Percentiles rank a stretch among this genome's conserved stretches.
Evolutionary conservation across 2,888 invertebrate genomes (phyloP).

Genomic region (Folsomia manolachei): DNA sequence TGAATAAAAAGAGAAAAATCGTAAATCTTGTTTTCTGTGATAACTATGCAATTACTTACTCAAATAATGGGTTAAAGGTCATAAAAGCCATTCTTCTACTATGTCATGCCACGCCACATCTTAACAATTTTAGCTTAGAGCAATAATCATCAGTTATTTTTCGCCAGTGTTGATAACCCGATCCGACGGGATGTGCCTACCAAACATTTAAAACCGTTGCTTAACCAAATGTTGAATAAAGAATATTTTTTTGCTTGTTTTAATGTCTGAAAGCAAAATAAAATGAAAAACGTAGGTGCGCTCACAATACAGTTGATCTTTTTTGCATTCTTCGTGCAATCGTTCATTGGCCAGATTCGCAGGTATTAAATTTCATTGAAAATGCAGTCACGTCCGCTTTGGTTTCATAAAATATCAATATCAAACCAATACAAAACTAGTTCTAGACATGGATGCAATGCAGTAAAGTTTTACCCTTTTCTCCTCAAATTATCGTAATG

Average conservation of each 20-base stretch:
- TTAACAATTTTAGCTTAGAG: too few relatives aligned
- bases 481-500: too few relatives aligned
- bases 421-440: too few relatives aligned
- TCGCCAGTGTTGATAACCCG: conserved; percentile 3
- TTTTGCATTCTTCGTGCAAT: too few relatives aligned
- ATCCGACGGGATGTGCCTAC: conserved; percentile 9
- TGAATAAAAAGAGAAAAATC: conserved; percentile 6
- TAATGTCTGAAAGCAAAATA: not conserved
- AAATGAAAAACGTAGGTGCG: not conserved
- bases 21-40: not conserved
- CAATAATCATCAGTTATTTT: too few relatives aligned
- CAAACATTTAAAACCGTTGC: not conserved
- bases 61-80: not conserved
- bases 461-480: too few relatives aligned
- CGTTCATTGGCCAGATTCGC: too few relatives aligned
- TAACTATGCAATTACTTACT: not conserved
- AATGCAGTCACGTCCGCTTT: too few relatives aligned
- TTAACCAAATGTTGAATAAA: not conserved
- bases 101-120: not conserved
- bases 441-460: too few relatives aligned
- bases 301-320: too few relatives aligned
- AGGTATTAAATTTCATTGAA: too few relatives aligned
- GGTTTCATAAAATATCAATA: too few relatives aligned
- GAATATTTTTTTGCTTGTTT: not conserved
- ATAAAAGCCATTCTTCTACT: not conserved